Evolutionary conservation across 2,888 invertebrate species (phyloP), one percentile per base, ranked within the genome.

Genomic region (Netelia inedita): DNA sequence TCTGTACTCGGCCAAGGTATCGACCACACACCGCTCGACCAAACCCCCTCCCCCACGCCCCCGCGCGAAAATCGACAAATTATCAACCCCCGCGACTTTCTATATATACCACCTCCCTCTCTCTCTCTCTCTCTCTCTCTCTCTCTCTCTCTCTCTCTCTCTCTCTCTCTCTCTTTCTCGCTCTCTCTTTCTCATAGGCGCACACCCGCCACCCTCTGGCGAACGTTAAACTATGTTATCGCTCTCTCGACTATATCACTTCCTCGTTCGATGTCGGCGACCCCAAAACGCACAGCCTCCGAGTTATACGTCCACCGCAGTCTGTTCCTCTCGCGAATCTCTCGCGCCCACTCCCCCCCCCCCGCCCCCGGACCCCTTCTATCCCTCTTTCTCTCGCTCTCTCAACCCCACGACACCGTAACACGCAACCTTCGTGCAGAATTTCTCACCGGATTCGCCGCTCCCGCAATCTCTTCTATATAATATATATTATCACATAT

Each of bases 61-160:
- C 5, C 43, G 55, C 85, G 85, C 69, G 80, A 84, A 85, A 87
- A 86, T 87, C 87, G 82, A 84, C 83, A 81, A 87, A 89, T 89
- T 87, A 88, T 88, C 86, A 79, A 87, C 59, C 85, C 85, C 73
- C 82, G 57, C 53, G 81, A 79, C 55, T 57, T 11, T 16, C 57
- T 43, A 63, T 41, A 57, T 46, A 46, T 9, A 59, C 28, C 46
- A 35, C 43, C 61, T 28, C 14, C 2, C 43, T 76, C n/a, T 63
- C 53, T 59, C 57, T 28, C 14, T 53, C 61, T 16, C 41, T 50
- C 59, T 11, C 43, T 61, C 59, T 63, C 63, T 50, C 65, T 76
- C 72, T 72, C 68, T 21, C 21, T 8, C 41, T 11, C 16, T 8
- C 43, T 28, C 14, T 6, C 43, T 28, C 14, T 6, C 43, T 76